A percentile compares a stretch with the other conserved stretches of the same genome.
These are phyloP conservation scores for Calidris pygmaea DNA, from an alignment of 2,113 vertebrate genomes.

Conservation along the genomic window DNA sequence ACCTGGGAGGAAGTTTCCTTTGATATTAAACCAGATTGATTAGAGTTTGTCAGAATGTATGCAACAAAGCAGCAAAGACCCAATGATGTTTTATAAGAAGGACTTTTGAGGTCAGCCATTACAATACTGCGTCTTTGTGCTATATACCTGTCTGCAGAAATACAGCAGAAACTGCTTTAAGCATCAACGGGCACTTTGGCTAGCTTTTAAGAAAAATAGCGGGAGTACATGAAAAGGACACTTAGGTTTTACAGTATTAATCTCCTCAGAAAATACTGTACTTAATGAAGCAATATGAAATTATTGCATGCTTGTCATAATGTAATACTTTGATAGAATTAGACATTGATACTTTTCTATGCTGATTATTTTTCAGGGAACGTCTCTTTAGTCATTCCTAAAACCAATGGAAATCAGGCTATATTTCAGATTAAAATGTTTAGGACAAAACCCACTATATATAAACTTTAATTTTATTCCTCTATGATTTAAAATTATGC, in stretches of 20 bases:
- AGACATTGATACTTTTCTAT: background rate
- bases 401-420: background rate
- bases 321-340: background rate
- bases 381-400: background rate
- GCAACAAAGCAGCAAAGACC: background rate
- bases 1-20: conserved; percentile 28
- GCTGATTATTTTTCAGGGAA: background rate
- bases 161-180: background rate
- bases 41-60: conserved; percentile 7
- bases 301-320: background rate
- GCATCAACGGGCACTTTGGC: background rate
- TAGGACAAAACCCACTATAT: background rate
- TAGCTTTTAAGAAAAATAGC: background rate
- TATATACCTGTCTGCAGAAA: background rate
- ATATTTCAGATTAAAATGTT: background rate
- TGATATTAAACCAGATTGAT: conserved; percentile 37
- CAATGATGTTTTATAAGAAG: conserved; percentile 1
- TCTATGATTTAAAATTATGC: background rate
- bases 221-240: background rate
- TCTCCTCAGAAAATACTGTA: background rate
- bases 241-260: background rate
- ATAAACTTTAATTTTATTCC: background rate
- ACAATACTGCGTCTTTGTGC: background rate
- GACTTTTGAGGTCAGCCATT: conserved; percentile 22
- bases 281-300: background rate